Conservation (phyloP, 1,140 invertebrate species). For the Phymorhynchus buccinoides region DNA sequence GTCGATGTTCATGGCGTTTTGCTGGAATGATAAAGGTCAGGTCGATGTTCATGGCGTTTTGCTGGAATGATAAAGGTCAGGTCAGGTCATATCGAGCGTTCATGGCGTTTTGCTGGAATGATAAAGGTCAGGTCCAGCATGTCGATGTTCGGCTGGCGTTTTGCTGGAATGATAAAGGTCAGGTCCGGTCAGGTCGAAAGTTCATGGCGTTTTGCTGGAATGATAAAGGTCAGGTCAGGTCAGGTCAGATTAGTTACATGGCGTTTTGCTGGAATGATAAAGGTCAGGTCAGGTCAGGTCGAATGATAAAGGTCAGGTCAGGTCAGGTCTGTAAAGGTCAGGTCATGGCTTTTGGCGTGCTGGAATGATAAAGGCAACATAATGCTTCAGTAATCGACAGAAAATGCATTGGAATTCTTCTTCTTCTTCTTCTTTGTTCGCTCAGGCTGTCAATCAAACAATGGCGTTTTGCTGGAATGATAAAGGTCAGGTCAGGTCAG, state of each 20-base stretch:
- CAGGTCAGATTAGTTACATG: constrained; percentile 86
- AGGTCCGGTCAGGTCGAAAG: no score
- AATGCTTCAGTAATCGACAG: no score
- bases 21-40: constrained; percentile 80
- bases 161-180: constrained; percentile 76
- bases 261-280: constrained; percentile 78
- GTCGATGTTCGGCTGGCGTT: constrained; percentile 85
- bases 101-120: constrained; percentile 77
- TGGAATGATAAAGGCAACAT: constrained; percentile 80
- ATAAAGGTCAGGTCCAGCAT: no score
- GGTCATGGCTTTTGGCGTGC: constrained; percentile 80
- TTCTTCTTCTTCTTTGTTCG: no score
- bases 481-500: no score
- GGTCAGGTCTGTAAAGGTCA: constrained; percentile 86
- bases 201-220: constrained; percentile 78
- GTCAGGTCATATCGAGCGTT: constrained; percentile 86
- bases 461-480: constrained; percentile 77
- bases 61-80: constrained; percentile 75
- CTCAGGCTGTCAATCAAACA: no score
- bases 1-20: constrained; percentile 84
- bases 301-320: no score
- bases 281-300: no score
- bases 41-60: constrained; percentile 84
- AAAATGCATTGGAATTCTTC: no score
- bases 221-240: constrained; percentile 79